Evolutionary conservation across 2,113 vertebrate species (phyloP).

Genomic region (Gasterosteus aculeatus): DNA sequence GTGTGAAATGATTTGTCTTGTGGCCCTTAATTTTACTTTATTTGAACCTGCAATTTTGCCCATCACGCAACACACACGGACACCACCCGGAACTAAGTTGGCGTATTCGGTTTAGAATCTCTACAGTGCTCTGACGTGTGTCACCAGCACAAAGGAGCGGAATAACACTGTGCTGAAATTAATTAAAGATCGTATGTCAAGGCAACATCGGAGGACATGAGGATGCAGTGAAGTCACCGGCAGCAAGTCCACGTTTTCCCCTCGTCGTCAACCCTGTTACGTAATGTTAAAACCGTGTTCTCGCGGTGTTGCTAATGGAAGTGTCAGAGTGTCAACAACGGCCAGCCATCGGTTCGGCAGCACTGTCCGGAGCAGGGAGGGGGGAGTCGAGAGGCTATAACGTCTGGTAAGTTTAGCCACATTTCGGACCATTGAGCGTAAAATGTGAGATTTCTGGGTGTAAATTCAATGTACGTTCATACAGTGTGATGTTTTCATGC

Average conservation of each 20-base stretch:
- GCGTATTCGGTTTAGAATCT: background rate
- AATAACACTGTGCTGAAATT: background rate
- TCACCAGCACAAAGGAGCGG: background rate
- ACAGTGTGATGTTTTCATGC: background rate
- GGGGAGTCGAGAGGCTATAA: conserved; percentile 57
- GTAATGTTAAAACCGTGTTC: conserved; percentile 50
- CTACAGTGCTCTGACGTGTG: background rate
- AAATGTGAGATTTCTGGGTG: background rate
- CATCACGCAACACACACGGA: background rate
- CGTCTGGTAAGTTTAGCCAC: conserved; percentile 71
- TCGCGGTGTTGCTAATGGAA: conserved; percentile 72
- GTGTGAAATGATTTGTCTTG: background rate
- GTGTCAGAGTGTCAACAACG: conserved; percentile 78
- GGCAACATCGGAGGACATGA: background rate
- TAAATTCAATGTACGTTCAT: fast-evolving
- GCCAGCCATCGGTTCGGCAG: conserved; percentile 32
- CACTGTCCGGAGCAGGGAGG: conserved; percentile 70
- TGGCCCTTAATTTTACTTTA: background rate
- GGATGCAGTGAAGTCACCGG: background rate
- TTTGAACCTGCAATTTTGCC: background rate
- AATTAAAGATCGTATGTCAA: background rate
- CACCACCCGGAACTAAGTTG: conserved; percentile 20
- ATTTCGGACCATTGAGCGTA: background rate
- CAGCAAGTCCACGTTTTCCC: background rate
- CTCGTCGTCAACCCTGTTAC: conserved; percentile 44